These are phyloP conservation scores for Dryas iulia DNA, from an alignment of 1,140 invertebrate genomes.

Conservation along the genomic window DNA sequence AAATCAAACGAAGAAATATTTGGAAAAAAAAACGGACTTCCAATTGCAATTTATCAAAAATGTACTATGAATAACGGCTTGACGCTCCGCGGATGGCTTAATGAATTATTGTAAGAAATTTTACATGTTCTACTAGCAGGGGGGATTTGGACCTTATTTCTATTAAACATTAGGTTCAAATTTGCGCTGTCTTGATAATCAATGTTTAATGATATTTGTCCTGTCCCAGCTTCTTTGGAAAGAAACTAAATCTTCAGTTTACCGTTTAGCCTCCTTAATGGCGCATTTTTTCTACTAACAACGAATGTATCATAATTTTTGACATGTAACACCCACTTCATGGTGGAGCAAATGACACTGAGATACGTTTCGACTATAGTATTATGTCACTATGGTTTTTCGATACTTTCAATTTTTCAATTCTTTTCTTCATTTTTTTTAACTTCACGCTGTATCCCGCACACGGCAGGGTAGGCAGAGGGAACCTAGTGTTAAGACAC, in stretches of 20 bases:
- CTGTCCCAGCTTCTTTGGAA: slow-evolving; percentile 46
- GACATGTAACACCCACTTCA: slow-evolving; percentile 64
- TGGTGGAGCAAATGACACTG: slow-evolving; percentile 45
- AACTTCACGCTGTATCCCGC: too few relatives aligned
- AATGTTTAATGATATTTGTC: slow-evolving; percentile 25
- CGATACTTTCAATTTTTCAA: not conserved
- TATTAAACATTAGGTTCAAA: not conserved
- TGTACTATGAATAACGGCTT: slow-evolving; percentile 52
- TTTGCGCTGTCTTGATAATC: not conserved
- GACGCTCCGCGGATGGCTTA: slow-evolving; percentile 48
- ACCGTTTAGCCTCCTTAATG: slow-evolving; percentile 71
- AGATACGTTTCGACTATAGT: slow-evolving; percentile 32
- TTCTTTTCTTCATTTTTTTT: too few relatives aligned
- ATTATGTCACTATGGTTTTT: not conserved
- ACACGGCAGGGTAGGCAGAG: too few relatives aligned
- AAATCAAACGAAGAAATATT: slow-evolving; percentile 33
- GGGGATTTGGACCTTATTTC: not conserved
- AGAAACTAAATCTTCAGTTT: slow-evolving; percentile 65
- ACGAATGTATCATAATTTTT: slow-evolving; percentile 68
- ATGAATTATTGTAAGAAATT: slow-evolving; percentile 52
- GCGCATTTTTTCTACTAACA: slow-evolving; percentile 53
- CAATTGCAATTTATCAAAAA: slow-evolving; percentile 67
- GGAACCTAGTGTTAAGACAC: too few relatives aligned
- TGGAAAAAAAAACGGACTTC: slow-evolving; percentile 51
- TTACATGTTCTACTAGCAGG: not conserved